phyloP scores from a whole-genome alignment of 2,113 vertebrate genomes.

The Scolopax mira region DNA sequence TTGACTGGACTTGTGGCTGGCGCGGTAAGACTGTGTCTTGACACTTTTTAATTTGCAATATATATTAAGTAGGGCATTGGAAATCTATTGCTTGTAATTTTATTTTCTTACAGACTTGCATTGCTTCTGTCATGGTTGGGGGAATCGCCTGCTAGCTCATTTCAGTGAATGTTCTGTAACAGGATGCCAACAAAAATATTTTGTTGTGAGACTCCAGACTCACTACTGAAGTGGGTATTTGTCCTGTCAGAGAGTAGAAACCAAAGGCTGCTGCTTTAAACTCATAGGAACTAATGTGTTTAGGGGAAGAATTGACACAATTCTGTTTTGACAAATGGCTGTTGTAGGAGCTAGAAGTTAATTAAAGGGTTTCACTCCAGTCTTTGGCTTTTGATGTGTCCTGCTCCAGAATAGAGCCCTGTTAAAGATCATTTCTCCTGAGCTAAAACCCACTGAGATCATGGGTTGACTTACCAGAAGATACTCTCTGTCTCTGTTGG shows the following conservation, averaged over 20 bases:
- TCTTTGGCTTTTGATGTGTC: not conserved
- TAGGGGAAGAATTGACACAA: not conserved
- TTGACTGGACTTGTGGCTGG: conserved; percentile 78
- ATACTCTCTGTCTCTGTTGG: not conserved
- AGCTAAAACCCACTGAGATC: not conserved
- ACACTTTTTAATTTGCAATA: not conserved
- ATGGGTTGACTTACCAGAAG: not conserved
- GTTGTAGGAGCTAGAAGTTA: not conserved
- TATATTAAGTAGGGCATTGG: not conserved
- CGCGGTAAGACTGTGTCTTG: conserved; percentile 76
- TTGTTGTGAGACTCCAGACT: not conserved
- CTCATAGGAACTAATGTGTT: not conserved
- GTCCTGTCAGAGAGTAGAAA: not conserved
- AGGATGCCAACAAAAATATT: not conserved
- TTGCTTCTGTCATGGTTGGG: not conserved
- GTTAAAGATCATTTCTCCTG: not conserved
- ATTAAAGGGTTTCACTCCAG: not conserved
- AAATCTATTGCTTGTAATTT: not conserved
- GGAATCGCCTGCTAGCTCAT: not conserved
- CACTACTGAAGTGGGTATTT: not conserved
- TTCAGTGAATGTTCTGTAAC: not conserved
- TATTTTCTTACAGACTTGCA: not conserved
- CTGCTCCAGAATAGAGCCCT: not conserved
- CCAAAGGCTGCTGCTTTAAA: not conserved
- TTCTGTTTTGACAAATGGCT: not conserved